These are phyloP conservation scores for Thumatha senex DNA, from an alignment of 2,888 invertebrate genomes.

Conservation along the genomic window DNA sequence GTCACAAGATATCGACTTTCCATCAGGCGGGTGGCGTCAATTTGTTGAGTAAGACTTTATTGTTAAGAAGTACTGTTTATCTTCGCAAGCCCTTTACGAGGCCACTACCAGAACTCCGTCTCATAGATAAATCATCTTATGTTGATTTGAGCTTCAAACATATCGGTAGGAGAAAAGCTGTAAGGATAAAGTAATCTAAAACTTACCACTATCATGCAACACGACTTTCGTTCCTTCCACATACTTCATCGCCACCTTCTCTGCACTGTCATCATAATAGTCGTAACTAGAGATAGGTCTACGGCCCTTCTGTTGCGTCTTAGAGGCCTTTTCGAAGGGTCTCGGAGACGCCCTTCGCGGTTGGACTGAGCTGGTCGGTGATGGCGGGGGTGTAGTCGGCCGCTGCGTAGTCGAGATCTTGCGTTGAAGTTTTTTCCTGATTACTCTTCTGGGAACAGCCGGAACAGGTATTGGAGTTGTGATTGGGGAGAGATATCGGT, in stretches of 20 bases:
- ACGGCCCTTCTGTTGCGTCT: slow-evolving; percentile 50
- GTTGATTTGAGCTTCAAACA: no score
- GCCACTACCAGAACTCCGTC: no score
- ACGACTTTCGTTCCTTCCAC: slow-evolving; percentile 83
- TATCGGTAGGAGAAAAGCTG: no score
- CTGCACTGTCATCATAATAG: slow-evolving; percentile 87
- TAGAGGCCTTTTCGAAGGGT: slow-evolving; percentile 59
- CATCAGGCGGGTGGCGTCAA: no score
- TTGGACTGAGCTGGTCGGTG: slow-evolving; percentile 22
- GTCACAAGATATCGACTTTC: no score
- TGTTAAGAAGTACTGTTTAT: no score
- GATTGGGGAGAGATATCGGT: slow-evolving; percentile 69
- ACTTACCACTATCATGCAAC: slow-evolving; percentile 76
- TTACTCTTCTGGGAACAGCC: slow-evolving; percentile 37
- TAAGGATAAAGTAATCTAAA: background rate
- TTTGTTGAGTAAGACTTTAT: no score
- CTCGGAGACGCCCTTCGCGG: slow-evolving; percentile 41
- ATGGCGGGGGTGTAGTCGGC: slow-evolving; percentile 33
- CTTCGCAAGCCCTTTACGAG: no score
- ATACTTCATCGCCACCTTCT: slow-evolving; percentile 72
- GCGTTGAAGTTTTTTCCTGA: slow-evolving; percentile 62
- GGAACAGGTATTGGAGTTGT: slow-evolving; percentile 54
- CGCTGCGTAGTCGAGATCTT: slow-evolving; percentile 63
- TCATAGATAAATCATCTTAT: no score
- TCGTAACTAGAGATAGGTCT: slow-evolving; percentile 84